Percentiles rank a stretch among this genome's conserved stretches.
phyloP scores from a whole-genome alignment of 2,113 vertebrate genomes.

The Malurus elegans region DNA sequence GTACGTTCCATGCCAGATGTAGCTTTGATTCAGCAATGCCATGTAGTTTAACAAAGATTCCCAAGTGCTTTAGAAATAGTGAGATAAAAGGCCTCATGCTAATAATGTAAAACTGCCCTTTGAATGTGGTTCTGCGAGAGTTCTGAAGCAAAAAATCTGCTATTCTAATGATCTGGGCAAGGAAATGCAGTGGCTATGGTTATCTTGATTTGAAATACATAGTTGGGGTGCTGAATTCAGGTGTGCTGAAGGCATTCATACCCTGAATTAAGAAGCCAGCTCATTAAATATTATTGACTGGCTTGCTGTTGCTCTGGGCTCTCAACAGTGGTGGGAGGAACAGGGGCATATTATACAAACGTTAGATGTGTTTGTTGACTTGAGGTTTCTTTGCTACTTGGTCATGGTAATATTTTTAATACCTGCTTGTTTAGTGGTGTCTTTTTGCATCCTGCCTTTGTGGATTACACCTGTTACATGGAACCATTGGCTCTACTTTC shows the following conservation, averaged over 20 bases:
- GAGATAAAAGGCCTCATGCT: slow-evolving; percentile 31
- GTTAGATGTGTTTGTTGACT: not conserved
- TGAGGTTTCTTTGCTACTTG: slow-evolving; percentile 5
- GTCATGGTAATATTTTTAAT: not conserved
- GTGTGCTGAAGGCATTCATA: not conserved
- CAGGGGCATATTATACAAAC: not conserved
- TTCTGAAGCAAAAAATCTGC: slow-evolving; percentile 14
- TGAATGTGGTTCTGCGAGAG: not conserved
- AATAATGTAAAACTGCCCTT: slow-evolving; percentile 32
- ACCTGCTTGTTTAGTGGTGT: not conserved
- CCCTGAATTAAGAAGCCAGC: not conserved
- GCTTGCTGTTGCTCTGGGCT: not conserved
- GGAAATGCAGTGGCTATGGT: not conserved
- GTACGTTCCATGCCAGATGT: slow-evolving; percentile 27
- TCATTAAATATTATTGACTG: not conserved
- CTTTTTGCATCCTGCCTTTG: not conserved
- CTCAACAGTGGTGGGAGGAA: not conserved
- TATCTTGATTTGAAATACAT: not conserved
- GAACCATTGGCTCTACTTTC: not conserved
- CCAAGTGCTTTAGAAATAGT: slow-evolving; percentile 28
- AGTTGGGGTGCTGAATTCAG: not conserved
- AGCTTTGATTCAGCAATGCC: not conserved
- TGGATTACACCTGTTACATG: not conserved
- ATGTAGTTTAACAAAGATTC: slow-evolving; percentile 6
- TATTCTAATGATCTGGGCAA: not conserved